Evolutionary conservation across 2,797 vertebrate species (phyloP), one percentile per base, ranked within the genome.

Genomic region (Galago senegalensis): DNA sequence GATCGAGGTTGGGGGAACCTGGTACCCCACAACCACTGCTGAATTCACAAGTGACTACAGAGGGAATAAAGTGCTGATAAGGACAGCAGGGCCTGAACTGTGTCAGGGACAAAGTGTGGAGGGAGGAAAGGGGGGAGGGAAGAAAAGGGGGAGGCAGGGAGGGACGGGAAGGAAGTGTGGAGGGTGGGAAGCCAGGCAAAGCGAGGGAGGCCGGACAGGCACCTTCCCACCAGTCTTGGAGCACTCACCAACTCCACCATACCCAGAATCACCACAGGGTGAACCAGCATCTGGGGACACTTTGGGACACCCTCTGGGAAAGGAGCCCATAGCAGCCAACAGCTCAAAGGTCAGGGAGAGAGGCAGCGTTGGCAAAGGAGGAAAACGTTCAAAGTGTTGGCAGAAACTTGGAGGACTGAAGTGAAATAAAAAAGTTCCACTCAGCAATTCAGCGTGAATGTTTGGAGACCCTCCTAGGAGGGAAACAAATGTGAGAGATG

Each of bases 1-100:
- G 29, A 67, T 67, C 2, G 37, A 49, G 70, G 16, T 63, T 29
- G 17, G 14, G 16, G 10, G 1, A 46, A 81, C 25, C 10, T 0
- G 0, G 8, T 16, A 0, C n/a, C 34, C 16, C 34, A 8, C 7
- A 8, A 14, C 25, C 3, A 8, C 31, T 2, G 27, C 56, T 21
- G 65, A 56, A n/a, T 67, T 53, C 7, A 1, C 25, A 0, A 6
- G 31, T 16, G 5, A 43, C 43, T 20, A 10, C 9, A 70, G 29
- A 0, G 0, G 23, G 2, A 23, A 72, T 14, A 72, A 80, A 58
- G 43, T 25, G 21, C n/a, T 40, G 37, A 27, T 7, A 2, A 43
- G 18, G 49, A 53, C 16, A 12, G 8, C 46, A 34, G 29, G 87
- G n/a, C 7, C 87, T n/a, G 12, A 25, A 37, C 31, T 14, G 70